phyloP scores from a whole-genome alignment of 2,113 vertebrate species.

The Scartelaos histophorus region DNA sequence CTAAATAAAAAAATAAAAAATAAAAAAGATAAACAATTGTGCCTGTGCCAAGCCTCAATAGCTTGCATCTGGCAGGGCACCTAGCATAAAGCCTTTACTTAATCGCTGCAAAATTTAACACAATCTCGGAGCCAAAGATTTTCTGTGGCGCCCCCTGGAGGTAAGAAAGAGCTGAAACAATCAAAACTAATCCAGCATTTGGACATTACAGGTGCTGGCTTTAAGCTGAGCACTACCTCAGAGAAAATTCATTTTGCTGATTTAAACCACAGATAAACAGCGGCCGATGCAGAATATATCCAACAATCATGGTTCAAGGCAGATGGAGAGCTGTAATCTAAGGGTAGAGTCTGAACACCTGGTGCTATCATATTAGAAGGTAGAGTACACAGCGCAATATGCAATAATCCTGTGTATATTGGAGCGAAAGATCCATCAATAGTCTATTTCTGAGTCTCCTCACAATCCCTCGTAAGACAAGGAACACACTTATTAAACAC shows the following conservation, averaged over 20 bases:
- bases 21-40: not conserved
- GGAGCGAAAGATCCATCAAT: slow-evolving; percentile 51
- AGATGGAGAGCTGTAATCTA: slow-evolving; percentile 50
- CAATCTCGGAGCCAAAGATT: not conserved
- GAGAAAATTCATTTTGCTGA: slow-evolving; percentile 4
- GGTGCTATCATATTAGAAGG: slow-evolving; percentile 39
- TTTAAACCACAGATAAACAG: slow-evolving; percentile 11
- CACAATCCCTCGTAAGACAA: slow-evolving; percentile 42
- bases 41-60: too few relatives aligned
- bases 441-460: slow-evolving; percentile 42
- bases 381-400: slow-evolving; percentile 34
- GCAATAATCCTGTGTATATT: slow-evolving; percentile 51
- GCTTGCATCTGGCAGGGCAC: too few relatives aligned
- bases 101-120: not conserved
- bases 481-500: slow-evolving; percentile 21
- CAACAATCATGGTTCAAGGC: slow-evolving; percentile 47
- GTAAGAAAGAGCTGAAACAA: not conserved
- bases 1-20: too few relatives aligned
- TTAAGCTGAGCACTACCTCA: not conserved
- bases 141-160: not conserved
- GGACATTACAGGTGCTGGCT: not conserved
- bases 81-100: not conserved
- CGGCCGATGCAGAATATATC: slow-evolving; percentile 40
- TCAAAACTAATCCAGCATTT: not conserved
- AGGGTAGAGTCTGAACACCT: slow-evolving; percentile 39